These are phyloP conservation scores for Oncopeltus fasciatus DNA, from an alignment of 1,140 invertebrate genomes.

Conservation along the genomic window DNA sequence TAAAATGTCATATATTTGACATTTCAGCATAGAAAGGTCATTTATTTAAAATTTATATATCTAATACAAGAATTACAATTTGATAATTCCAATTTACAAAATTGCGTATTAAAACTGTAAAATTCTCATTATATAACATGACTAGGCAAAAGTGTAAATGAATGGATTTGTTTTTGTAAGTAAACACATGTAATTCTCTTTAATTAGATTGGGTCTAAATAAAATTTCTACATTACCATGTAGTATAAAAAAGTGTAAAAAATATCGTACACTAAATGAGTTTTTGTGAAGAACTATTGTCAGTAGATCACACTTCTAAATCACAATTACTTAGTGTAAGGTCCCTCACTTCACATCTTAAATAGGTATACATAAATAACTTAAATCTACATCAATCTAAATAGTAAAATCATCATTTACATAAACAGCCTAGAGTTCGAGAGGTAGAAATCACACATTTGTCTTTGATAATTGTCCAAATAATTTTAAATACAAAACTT, in stretches of 20 bases:
- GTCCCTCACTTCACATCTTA: constrained; percentile 9
- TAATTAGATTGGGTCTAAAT: not conserved
- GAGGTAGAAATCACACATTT: constrained; percentile 20
- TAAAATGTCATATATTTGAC: no score
- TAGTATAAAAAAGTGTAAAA: constrained; percentile 2
- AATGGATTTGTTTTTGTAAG: no score
- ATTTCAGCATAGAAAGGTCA: no score
- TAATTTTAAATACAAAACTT: constrained; percentile 17
- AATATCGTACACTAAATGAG: not conserved
- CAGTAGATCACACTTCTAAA: constrained; percentile 4
- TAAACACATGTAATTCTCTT: not conserved
- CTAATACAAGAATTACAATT: no score
- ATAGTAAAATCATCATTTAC: constrained; percentile 13
- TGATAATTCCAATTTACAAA: no score
- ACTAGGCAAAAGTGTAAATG: no score
- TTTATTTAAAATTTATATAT: no score
- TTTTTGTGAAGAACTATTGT: constrained; percentile 8
- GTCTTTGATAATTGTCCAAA: constrained; percentile 11
- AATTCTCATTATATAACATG: no score
- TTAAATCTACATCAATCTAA: constrained; percentile 11
- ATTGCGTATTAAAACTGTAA: no score
- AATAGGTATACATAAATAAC: constrained; percentile 19
- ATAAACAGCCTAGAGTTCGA: constrained; percentile 20
- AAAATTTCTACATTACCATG: constrained; percentile 1
- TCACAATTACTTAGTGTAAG: constrained; percentile 12